Conservation (phyloP, 2,888 invertebrate genomes). For the Campoplex capitator region DNA sequence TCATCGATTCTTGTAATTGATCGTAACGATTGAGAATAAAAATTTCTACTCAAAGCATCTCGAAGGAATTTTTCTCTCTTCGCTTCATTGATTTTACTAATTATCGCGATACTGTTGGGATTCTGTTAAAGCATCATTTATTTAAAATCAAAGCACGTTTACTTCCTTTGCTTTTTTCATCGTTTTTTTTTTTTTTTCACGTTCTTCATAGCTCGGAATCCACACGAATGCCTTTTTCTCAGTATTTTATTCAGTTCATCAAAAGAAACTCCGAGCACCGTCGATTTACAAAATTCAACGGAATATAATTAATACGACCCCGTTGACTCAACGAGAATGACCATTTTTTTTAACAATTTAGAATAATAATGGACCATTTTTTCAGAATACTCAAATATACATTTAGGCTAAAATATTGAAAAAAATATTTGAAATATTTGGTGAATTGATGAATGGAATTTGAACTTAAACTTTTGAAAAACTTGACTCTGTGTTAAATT, state of each 20-base stretch:
- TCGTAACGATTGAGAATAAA: no score
- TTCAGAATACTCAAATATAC: neutral
- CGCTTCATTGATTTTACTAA: neutral
- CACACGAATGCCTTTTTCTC: neutral
- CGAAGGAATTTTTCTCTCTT: neutral
- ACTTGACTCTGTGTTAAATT: neutral
- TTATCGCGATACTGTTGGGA: constrained; percentile 1
- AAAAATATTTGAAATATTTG: no score
- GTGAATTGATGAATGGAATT: no score
- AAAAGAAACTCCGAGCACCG: neutral
- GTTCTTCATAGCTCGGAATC: neutral
- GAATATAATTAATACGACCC: neutral
- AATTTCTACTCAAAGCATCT: no score
- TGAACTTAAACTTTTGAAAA: no score
- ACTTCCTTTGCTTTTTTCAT: neutral
- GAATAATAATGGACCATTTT: neutral
- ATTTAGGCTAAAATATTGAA: neutral
- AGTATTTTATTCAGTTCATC: neutral
- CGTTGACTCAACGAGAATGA: neutral
- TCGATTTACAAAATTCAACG: neutral
- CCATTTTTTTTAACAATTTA: neutral
- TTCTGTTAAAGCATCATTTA: neutral
- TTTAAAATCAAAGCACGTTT: neutral
- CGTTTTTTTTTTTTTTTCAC: neutral
- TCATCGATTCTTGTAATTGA: neutral